These are phyloP conservation scores for Danionella cerebrum DNA, from an alignment of 2,113 vertebrate species.

Conservation along the genomic window DNA sequence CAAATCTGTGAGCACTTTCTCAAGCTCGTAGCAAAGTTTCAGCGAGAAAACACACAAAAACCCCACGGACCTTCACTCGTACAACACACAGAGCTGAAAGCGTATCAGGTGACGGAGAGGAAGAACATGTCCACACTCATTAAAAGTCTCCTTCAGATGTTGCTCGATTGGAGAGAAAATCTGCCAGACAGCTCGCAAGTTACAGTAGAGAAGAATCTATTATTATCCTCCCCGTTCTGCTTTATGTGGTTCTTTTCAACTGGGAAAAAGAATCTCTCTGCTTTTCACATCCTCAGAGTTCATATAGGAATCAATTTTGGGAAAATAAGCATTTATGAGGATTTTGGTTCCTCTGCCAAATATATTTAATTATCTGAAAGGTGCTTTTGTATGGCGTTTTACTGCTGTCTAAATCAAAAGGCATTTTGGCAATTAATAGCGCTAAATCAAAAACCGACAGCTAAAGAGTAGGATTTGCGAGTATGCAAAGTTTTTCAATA, in stretches of 20 bases:
- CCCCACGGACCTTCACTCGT: neutral
- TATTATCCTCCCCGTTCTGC: conserved; percentile 21
- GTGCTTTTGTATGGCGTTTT: no score
- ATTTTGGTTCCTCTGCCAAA: no score
- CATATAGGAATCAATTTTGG: conserved; percentile 43
- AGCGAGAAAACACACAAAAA: conserved; percentile 17
- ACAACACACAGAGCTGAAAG: conserved; percentile 4
- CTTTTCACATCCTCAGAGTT: conserved; percentile 40
- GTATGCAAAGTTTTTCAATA: no score
- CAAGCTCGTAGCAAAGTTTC: neutral
- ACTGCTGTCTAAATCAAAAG: no score
- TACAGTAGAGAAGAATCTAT: conserved; percentile 29
- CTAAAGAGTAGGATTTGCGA: no score
- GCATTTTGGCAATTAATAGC: no score
- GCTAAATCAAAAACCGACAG: no score
- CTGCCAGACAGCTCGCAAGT: conserved; percentile 21
- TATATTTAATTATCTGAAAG: conserved; percentile 47
- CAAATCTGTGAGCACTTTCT: neutral
- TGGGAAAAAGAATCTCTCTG: conserved; percentile 23
- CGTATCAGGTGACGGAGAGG: conserved; percentile 20
- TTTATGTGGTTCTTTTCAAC: conserved; percentile 34
- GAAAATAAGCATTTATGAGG: conserved; percentile 36
- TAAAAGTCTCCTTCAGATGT: conserved; percentile 27
- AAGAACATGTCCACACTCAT: conserved; percentile 44
- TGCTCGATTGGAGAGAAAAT: neutral